Percentiles rank a stretch among this genome's conserved stretches.
These are phyloP conservation scores for Xestoiulus laeticollis DNA, from an alignment of 2,888 invertebrate species.

Conservation along the genomic window DNA sequence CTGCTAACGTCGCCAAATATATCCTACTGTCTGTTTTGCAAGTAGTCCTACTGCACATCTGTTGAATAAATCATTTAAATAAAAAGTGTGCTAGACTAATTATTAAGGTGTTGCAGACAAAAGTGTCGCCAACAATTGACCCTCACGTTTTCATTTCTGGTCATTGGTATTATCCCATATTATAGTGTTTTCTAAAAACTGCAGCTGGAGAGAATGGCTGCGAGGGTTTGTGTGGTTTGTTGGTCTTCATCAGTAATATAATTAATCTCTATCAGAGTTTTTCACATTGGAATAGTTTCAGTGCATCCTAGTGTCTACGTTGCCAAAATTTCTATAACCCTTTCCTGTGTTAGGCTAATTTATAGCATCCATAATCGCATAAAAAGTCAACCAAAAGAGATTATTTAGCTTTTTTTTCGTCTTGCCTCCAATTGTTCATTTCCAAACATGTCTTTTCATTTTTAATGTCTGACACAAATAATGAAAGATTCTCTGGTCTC, in stretches of 20 bases:
- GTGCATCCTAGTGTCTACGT: not conserved
- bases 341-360: not conserved
- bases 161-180: not conserved
- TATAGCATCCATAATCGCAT: not conserved
- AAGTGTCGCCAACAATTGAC: conserved; percentile 7
- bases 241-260: too few species aligned
- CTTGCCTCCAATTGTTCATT: too few species aligned
- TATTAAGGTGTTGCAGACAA: not conserved
- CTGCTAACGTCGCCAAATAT: not conserved
- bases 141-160: not conserved
- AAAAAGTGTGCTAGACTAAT: not conserved
- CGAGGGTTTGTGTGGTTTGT: too few species aligned
- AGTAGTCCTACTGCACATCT: not conserved
- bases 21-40: not conserved
- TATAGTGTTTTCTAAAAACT: too few species aligned
- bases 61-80: not conserved
- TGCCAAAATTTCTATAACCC: not conserved
- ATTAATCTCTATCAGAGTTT: not conserved
- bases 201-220: too few species aligned
- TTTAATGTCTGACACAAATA: too few species aligned
- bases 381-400: not conserved
- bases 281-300: not conserved
- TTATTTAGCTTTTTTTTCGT: too few species aligned
- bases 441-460: too few species aligned
- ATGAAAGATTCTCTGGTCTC: too few species aligned